These are phyloP conservation scores for Macroramphosus scolopax DNA, from an alignment of 2,797 vertebrate species.

Conservation along the genomic window DNA sequence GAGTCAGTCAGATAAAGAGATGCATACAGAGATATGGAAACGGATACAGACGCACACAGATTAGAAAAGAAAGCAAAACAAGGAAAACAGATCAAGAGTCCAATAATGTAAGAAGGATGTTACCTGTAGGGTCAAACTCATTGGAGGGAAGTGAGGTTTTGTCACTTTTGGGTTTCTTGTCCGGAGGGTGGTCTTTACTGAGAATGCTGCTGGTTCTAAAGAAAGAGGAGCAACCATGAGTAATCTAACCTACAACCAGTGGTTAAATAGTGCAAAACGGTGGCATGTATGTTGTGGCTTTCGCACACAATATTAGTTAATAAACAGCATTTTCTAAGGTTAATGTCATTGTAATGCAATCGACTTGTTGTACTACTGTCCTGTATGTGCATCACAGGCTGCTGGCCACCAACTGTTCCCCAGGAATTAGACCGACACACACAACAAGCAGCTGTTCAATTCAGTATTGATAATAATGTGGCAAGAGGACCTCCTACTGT, in stretches of 20 bases:
- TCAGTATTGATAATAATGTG: constrained; percentile 41
- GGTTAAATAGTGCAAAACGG: constrained; percentile 3
- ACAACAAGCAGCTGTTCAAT: constrained; percentile 46
- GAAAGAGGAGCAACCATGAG: constrained; percentile 31
- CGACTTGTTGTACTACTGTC: neutral
- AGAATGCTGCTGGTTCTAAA: constrained; percentile 93
- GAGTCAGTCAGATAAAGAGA: too few relatives aligned
- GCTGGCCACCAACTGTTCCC: constrained; percentile 9
- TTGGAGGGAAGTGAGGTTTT: constrained; percentile 84
- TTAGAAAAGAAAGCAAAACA: neutral
- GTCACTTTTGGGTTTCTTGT: constrained; percentile 96
- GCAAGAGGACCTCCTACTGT: constrained; percentile 38
- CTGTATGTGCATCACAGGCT: constrained; percentile 6
- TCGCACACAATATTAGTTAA: too few relatives aligned
- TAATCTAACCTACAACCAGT: constrained; percentile 2
- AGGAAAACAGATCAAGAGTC: constrained; percentile 15
- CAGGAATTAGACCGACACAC: constrained; percentile 26
- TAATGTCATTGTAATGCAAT: constrained; percentile 5
- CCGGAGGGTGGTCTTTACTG: constrained; percentile 93
- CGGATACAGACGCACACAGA: too few relatives aligned
- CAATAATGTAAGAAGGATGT: constrained; percentile 30
- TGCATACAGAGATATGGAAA: too few relatives aligned
- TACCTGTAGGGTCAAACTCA: constrained; percentile 98
- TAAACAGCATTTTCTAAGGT: too few relatives aligned
- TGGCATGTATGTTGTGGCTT: neutral